A percentile compares a stretch with the other conserved stretches of the same genome.
Evolutionary conservation across 1,140 invertebrate species (phyloP).

Genomic region (Paracyclopina nana): DNA sequence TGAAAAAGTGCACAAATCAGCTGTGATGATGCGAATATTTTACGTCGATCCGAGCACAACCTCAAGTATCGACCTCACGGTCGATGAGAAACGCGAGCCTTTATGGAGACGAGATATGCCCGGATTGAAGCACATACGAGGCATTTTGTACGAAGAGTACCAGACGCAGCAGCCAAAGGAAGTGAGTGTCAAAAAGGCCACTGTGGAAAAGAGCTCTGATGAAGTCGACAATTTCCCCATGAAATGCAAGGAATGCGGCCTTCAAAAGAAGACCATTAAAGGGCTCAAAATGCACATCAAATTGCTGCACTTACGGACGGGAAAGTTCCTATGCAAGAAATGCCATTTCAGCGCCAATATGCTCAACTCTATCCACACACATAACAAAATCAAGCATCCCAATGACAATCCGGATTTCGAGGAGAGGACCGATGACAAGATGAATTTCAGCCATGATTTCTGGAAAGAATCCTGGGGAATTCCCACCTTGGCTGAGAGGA

Average conservation of each 20-base stretch:
- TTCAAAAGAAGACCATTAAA: conserved; percentile 14
- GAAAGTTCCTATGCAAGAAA: conserved; percentile 1
- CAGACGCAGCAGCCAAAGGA: neutral
- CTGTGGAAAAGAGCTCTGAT: neutral
- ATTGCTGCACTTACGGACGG: neutral
- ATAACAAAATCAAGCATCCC: conserved; percentile 6
- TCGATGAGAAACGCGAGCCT: neutral
- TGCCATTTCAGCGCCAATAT: neutral
- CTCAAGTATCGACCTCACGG: neutral
- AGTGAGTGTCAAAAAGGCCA: neutral
- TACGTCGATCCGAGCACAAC: neutral
- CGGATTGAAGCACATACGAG: conserved; percentile 10
- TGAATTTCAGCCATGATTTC: neutral
- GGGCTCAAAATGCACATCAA: conserved; percentile 15
- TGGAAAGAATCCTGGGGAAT: conserved; percentile 11
- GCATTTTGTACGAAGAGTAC: conserved; percentile 11
- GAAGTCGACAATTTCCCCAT: neutral
- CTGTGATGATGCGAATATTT: neutral
- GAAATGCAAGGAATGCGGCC: conserved; percentile 3
- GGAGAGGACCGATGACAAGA: neutral
- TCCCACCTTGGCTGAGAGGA: neutral
- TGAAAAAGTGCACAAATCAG: neutral
- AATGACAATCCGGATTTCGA: neutral
- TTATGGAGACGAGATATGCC: conserved; percentile 13
- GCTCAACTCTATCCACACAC: conserved; percentile 4